A percentile compares a stretch with the other conserved stretches of the same genome.
Conservation (phyloP, 2,797 vertebrate species). For the Pteronotus mesoamericanus region DNA sequence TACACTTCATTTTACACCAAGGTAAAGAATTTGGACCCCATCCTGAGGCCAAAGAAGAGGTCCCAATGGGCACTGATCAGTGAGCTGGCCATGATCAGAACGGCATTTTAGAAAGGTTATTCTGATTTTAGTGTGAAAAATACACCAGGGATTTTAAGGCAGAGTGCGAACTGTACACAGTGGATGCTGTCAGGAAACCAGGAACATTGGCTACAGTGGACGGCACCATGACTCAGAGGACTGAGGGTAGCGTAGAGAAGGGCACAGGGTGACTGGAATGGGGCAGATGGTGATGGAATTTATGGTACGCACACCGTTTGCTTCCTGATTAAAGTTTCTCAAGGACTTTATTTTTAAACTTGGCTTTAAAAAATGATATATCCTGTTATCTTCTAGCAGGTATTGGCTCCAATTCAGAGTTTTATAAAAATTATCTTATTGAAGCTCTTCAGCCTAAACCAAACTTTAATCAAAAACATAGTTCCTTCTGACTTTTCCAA, state of each 20-base stretch:
- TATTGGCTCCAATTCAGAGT: constrained; percentile 76
- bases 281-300: background rate
- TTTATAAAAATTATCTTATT: constrained; percentile 69
- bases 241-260: background rate
- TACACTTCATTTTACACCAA: background rate
- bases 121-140: background rate
- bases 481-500: constrained; percentile 72
- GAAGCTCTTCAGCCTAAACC: constrained; percentile 78
- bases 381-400: constrained; percentile 81
- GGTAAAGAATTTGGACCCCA: background rate
- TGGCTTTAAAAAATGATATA: constrained; percentile 41
- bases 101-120: background rate
- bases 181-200: background rate
- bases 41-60: background rate
- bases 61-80: background rate
- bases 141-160: background rate
- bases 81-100: background rate
- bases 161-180: background rate
- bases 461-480: constrained; percentile 83
- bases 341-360: constrained; percentile 52
- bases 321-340: constrained; percentile 76
- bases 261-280: background rate
- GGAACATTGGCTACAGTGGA: background rate
- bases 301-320: background rate
- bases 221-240: background rate